phyloP scores from a whole-genome alignment of 2,113 vertebrate species.

The Istiophorus platypterus region DNA sequence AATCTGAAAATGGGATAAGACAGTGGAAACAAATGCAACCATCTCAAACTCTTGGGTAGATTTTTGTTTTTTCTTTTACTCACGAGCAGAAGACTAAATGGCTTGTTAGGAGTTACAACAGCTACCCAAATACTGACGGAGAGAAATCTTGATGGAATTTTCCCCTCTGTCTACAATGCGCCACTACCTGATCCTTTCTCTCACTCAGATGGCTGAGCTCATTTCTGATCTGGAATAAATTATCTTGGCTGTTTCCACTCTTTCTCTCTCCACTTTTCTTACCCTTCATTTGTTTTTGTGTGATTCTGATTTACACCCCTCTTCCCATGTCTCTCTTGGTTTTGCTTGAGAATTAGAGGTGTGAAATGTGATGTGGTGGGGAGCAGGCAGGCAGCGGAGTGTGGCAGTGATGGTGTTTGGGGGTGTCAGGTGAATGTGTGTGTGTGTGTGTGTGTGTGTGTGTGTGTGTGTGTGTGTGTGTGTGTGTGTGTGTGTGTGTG shows the following conservation, averaged over 20 bases:
- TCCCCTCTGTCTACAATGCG: background rate
- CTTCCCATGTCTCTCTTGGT: constrained; percentile 29
- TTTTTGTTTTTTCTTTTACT: background rate
- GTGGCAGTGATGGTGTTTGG: constrained; percentile 7
- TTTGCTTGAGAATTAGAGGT: constrained; percentile 44
- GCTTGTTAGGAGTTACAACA: background rate
- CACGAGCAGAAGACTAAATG: background rate
- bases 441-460: constrained; percentile 1
- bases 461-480: background rate
- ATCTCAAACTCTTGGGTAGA: background rate
- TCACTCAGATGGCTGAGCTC: constrained; percentile 25
- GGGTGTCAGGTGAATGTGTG: constrained; percentile 12
- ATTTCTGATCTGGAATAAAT: constrained; percentile 57
- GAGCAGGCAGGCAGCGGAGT: constrained; percentile 29
- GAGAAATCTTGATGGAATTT: constrained; percentile 12
- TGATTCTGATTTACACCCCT: constrained; percentile 48
- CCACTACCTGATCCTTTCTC: constrained; percentile 32
- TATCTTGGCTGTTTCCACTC: constrained; percentile 13
- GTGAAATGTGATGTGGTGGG: constrained; percentile 47
- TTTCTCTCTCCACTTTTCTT: background rate
- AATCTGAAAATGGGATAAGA: background rate
- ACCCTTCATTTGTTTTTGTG: constrained; percentile 16
- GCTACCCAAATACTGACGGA: background rate
- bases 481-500: constrained; percentile 6
- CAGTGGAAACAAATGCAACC: background rate